phyloP scores from a whole-genome alignment of 2,797 vertebrate genomes.

The Chromis chromis region DNA sequence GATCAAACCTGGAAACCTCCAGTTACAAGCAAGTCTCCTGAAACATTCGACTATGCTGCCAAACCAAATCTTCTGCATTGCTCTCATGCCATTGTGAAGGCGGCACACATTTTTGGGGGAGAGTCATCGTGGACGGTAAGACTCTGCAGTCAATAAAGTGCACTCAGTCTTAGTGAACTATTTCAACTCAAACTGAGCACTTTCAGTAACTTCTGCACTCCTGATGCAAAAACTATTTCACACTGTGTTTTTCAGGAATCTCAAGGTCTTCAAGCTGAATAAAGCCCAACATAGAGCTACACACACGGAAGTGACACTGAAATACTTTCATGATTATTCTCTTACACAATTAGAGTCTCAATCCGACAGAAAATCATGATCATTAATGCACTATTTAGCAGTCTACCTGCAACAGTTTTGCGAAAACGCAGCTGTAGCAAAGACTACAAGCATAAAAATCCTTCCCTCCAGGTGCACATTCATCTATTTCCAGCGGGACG shows the following conservation, averaged over 20 bases:
- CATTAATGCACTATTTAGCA: neutral
- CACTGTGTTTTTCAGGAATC: neutral
- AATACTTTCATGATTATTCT: neutral
- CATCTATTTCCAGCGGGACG: conserved; percentile 28
- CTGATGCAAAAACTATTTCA: neutral
- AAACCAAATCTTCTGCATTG: conserved; percentile 58
- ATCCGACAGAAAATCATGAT: neutral
- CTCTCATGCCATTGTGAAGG: conserved; percentile 56
- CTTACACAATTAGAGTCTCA: neutral
- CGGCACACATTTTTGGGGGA: conserved; percentile 25
- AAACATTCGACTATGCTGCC: conserved; percentile 53
- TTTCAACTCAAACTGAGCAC: conserved; percentile 12
- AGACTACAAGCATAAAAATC: conserved; percentile 16
- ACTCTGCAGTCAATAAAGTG: conserved; percentile 13
- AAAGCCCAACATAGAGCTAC: neutral
- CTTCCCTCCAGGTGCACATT: conserved; percentile 18
- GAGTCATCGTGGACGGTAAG: conserved; percentile 21
- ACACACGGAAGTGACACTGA: neutral
- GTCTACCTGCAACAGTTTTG: conserved; percentile 9
- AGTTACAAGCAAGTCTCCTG: conserved; percentile 52
- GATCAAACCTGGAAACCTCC: conserved; percentile 66
- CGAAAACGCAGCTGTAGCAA: conserved; percentile 22
- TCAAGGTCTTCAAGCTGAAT: neutral
- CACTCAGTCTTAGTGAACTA: conserved; percentile 2
- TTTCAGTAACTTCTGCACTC: neutral